These are phyloP conservation scores for Vandiemenella viatica DNA, from an alignment of 2,888 invertebrate species.

Conservation along the genomic window DNA sequence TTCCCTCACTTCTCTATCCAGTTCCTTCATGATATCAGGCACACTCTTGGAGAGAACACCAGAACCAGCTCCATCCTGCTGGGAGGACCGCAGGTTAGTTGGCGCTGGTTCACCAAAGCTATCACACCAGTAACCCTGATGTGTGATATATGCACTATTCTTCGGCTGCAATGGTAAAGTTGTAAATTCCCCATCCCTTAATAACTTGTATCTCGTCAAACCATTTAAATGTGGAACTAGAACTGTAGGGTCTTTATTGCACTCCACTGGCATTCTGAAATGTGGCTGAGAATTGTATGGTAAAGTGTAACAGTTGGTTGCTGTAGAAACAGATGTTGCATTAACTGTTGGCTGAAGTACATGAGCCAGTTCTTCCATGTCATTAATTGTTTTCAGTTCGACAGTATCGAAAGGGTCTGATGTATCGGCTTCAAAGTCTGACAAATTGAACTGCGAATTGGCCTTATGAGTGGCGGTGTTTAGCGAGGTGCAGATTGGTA, in stretches of 20 bases:
- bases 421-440: conserved; percentile 82
- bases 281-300: background rate
- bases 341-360: conserved; percentile 31
- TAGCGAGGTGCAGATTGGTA: conserved; percentile 11
- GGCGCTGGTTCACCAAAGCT: background rate
- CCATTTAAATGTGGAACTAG: conserved; percentile 10
- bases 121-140: background rate
- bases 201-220: conserved; percentile 6
- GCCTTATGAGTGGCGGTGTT: background rate
- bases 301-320: background rate
- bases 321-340: background rate
- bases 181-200: background rate
- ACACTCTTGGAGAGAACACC: conserved; percentile 36
- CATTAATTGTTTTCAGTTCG: conserved; percentile 82
- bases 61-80: background rate
- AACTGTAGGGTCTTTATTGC: conserved; percentile 2
- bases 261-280: background rate
- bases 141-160: background rate
- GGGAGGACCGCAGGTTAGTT: background rate
- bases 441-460: conserved; percentile 29
- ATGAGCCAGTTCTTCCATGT: conserved; percentile 77
- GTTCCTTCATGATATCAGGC: conserved; percentile 57
- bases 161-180: background rate
- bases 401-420: conserved; percentile 89
- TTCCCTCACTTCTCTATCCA: conserved; percentile 45